These are phyloP conservation scores for Oryzias sinensis DNA, from an alignment of 2,797 vertebrate species.

Conservation along the genomic window DNA sequence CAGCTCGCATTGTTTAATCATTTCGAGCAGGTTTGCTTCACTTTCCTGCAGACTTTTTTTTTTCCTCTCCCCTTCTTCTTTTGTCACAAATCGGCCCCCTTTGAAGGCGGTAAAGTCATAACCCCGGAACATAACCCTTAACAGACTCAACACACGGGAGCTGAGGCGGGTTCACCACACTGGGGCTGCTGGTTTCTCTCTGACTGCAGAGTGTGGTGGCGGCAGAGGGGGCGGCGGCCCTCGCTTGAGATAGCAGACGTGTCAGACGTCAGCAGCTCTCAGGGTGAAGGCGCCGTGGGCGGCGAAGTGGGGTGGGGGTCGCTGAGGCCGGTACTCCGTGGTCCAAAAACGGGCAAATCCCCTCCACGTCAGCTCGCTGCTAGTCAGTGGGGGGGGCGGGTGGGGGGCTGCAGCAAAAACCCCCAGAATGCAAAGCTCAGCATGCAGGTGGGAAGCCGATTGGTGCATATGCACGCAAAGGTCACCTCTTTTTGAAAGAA, in stretches of 20 bases:
- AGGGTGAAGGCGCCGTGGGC: constrained; percentile 53
- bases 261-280: constrained; percentile 67
- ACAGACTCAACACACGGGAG: constrained; percentile 35
- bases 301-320: constrained; percentile 49
- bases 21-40: constrained; percentile 27
- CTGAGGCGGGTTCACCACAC: constrained; percentile 14
- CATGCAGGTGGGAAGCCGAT: neutral
- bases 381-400: constrained; percentile 41
- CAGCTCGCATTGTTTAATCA: constrained; percentile 65
- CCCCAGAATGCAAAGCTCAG: neutral
- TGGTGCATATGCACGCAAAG: too few species aligned
- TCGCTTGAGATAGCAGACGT: constrained; percentile 51
- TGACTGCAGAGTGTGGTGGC: constrained; percentile 54
- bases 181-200: constrained; percentile 43
- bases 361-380: constrained; percentile 45
- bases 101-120: constrained; percentile 21
- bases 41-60: constrained; percentile 24
- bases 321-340: constrained; percentile 56
- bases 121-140: constrained; percentile 34
- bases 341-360: constrained; percentile 66
- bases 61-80: constrained; percentile 3
- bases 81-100: constrained; percentile 18
- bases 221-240: constrained; percentile 40
- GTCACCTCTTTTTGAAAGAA: too few species aligned
- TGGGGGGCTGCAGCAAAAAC: constrained; percentile 25